Evolutionary conservation across 2,888 invertebrate species (phyloP), one percentile per base, ranked within the genome.

Genomic region (Catotricha subobsoleta): DNA sequence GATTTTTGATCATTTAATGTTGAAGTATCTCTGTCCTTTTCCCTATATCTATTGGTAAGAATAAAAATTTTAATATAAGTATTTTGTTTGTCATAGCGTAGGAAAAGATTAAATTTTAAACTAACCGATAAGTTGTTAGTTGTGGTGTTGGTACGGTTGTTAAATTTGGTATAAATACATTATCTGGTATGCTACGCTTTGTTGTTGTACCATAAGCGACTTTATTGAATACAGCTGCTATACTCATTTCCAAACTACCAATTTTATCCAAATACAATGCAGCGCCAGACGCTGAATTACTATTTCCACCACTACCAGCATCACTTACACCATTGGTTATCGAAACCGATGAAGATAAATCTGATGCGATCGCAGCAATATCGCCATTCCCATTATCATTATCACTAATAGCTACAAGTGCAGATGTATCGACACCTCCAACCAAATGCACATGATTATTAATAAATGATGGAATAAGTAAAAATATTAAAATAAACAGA

Each of bases 191-290:
- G 48, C 74, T 74, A 10, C 75, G 63, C 51, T 76, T 76, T 21
- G 76, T 75, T 23, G 69, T 68, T 43, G 73, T 72, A 15, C 74
- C 75, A 51, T 76, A 75, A 1, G 76, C 75, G 34, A 76, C 76
- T 58, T 76, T 76, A 49, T 73, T 75, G 50, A 77, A 68, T 39
- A 77, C 72, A 18, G 76, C 76, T 7, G 72, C 75, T 29, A 76
- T 68, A 54, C 71, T 74, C 49, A 74, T 70, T 52, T 76, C 76
- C 49, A 75, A 58, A 49, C 70, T 59, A 49, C 70, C 68, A 45
- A 72, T 63, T 48, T 71, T 68, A 49, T 74, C 74, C 40, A 74
- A 54, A 51, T 67, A 66, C 41, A 57, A 60, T 44, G 60, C 60
- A 31, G n/a, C n/a, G n/a, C n/a, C n/a, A n/a, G n/a, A n/a, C n/a